phyloP scores from a whole-genome alignment of 2,113 vertebrate species.

The Larimichthys polyactis region DNA sequence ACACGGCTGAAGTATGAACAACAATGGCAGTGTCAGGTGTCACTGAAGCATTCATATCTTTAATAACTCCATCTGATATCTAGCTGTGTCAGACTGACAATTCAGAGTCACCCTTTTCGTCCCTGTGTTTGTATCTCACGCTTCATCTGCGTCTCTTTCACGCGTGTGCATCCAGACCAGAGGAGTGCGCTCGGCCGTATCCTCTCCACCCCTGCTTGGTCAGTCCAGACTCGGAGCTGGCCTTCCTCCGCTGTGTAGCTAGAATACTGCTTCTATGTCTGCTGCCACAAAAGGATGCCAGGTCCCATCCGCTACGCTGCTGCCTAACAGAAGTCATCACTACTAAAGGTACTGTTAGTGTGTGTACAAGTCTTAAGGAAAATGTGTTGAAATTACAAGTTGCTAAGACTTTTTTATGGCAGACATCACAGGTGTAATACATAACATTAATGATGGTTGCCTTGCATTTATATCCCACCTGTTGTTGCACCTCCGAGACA shows the following conservation, averaged over 20 bases:
- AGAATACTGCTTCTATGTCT: constrained; percentile 93
- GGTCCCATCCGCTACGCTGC: constrained; percentile 92
- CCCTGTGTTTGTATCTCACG: neutral
- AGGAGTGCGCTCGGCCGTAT: constrained; percentile 91
- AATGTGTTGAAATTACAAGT: neutral
- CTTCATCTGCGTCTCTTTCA: neutral
- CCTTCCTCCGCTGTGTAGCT: constrained; percentile 93
- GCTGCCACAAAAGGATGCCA: constrained; percentile 91
- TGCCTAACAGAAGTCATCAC: constrained; percentile 97
- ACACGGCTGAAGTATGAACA: constrained; percentile 9
- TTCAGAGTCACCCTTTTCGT: neutral
- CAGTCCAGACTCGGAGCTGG: constrained; percentile 90
- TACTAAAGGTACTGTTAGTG: constrained; percentile 87
- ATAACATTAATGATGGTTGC: neutral
- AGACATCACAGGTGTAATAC: neutral
- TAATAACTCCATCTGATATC: neutral
- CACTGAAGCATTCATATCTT: neutral
- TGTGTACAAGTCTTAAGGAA: too few species aligned
- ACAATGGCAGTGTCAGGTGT: neutral
- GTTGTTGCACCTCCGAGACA: neutral
- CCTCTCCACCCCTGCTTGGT: constrained; percentile 91
- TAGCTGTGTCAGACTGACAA: neutral
- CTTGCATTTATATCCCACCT: neutral
- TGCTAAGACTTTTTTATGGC: neutral
- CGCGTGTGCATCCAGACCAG: constrained; percentile 83